Evolutionary conservation across 1,140 invertebrate genomes (phyloP), one percentile per base, ranked within the genome.

Genomic region (Dendrolimus kikuchii): DNA sequence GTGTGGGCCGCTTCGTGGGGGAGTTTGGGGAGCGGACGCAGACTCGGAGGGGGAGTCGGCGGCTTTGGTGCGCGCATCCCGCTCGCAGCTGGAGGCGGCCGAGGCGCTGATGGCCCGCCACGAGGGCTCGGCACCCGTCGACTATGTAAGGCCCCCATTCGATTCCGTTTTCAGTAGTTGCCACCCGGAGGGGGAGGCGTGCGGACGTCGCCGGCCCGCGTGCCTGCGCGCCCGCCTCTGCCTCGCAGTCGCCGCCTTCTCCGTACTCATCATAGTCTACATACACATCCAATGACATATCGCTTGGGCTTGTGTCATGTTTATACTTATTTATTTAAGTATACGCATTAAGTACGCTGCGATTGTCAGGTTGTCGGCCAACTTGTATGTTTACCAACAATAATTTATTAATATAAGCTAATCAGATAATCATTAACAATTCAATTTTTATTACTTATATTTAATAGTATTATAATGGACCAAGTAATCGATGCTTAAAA

Each of bases 31-130:
- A 39, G 77, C 82, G 8, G 91, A 92, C 60, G 90, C 90, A 43
- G 92, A 92, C 60, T 92, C 91, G n/a, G 92, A 93, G 76, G 67
- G 90, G 23, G 91, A 92, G 51, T 91, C 91, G 60, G 86, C 91
- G 45, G 81, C 91, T 64, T 77, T 92, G 9, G 75, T 88, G 38
- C 74, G 77, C n/a, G 71, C 83, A 10, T 88, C 87, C 23, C 76
- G 78, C 53, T 55, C 77, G 38, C 81, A 83, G 63, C 65, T 88
- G 52, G 80, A 81, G 38, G 78, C 67, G 51, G 74, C 86, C 1
- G 85, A 88, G 68, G 77, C 76, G 10, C 48, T 79, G 52, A 68
- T 88, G 68, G 78, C 74, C 40, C 74, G 79, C 42, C 79, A 86
- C 49, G 84, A 86, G 55, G 55, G 74, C 0, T 76, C 76, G 43